Evolutionary conservation across 2,113 vertebrate genomes (phyloP).

Genomic region (Misgurnus anguillicaudatus): DNA sequence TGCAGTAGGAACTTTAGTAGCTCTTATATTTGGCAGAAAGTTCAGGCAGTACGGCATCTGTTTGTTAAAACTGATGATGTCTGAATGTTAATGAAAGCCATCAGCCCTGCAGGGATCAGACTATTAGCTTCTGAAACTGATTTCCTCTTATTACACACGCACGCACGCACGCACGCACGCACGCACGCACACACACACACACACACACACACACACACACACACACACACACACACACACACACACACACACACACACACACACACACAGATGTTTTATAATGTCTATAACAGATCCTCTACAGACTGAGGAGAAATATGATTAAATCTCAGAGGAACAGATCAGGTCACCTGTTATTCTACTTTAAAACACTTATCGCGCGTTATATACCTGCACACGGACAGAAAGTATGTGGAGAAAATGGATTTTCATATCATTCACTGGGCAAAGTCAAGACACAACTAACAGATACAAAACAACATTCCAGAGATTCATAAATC

Average conservation of each 20-base stretch:
- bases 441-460: neutral
- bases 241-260: too few species aligned
- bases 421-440: neutral
- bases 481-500: constrained; percentile 4
- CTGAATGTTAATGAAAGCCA: neutral
- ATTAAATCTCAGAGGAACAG: neutral
- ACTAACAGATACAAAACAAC: neutral
- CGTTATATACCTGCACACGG: constrained; percentile 33
- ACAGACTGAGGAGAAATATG: constrained; percentile 24
- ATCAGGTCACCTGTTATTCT: constrained; percentile 36
- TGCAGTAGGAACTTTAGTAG: too few species aligned
- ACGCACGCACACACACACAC: neutral
- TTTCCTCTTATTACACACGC: neutral
- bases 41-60: too few species aligned
- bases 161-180: neutral
- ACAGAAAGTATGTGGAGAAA: constrained; percentile 20
- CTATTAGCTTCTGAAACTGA: neutral
- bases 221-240: too few species aligned
- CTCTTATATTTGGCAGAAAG: too few species aligned
- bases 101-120: neutral
- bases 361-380: constrained; percentile 28
- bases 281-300: constrained; percentile 49
- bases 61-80: neutral
- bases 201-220: neutral
- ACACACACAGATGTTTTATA: constrained; percentile 44